Evolutionary conservation across 2,888 invertebrate genomes (phyloP), one percentile per base, ranked within the genome.

Genomic region (Aethes cnicana): DNA sequence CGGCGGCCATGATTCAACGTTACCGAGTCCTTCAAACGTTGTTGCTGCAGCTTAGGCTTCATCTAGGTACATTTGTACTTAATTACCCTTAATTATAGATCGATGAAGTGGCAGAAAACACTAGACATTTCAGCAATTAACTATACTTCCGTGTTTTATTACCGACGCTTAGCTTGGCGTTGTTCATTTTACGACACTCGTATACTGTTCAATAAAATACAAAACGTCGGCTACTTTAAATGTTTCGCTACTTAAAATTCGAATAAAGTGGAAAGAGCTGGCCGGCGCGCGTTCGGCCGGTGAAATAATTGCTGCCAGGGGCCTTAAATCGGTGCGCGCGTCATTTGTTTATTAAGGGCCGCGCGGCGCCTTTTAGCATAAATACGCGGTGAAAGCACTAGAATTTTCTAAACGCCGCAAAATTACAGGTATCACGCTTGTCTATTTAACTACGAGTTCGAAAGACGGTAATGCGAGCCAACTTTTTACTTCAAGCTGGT

Each of bases 331-430:
- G 69, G 71, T 53, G 59, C 66, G 62, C 67, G 73, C 82, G 81
- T 84, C 85, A 85, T 84, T 85, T 83, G 84, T 84, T 84, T 84
- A 84, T 84, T 84, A 84, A 77, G 74, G 74, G 72, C 60, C 77
- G 66, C 66, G 76, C 73, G 61, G 67, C 66, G 68, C 72, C 76
- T 78, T 81, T 84, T 83, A 84, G 77, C 83, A 81, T 84, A 83
- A 84, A 83, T 50, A 44, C 43, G 47, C 4, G 2, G 47, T 25
- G 32, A 30, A 12, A 16, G 16, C 6, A 23, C 23, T 39, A 39
- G 39, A 7, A 17, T 9, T 18, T 35, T n/a, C n/a, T n/a, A n/a
- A 35, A 39, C 23, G 28, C 23, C 23, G 25, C 14, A n/a, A 23
- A 39, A 25, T 39, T 23, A 39, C 12, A 39, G 21, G 25, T 11